Percentiles rank a stretch among this genome's conserved stretches.
Conservation (phyloP, 2,888 invertebrate genomes). For the Heliconius ismenius region DNA sequence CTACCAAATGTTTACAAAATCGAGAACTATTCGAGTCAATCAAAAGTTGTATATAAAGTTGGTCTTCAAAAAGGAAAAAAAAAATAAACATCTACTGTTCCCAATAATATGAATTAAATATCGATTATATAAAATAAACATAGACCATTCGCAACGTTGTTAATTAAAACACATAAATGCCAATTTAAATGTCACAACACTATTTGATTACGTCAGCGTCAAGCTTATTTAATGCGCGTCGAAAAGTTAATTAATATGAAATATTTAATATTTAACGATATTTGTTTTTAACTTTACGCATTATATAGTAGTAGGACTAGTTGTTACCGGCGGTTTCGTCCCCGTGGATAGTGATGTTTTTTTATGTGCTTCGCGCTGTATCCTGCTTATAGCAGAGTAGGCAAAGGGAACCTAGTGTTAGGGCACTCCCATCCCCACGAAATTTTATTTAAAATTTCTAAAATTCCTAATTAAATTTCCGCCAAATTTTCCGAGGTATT, state of each 20-base stretch:
- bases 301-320: background rate
- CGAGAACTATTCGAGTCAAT: too few relatives aligned
- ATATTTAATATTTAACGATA: background rate
- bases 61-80: too few relatives aligned
- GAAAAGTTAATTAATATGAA: slow-evolving; percentile 4
- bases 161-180: slow-evolving; percentile 17
- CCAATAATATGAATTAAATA: background rate
- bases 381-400: too few relatives aligned
- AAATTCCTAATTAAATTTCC: too few relatives aligned
- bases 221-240: background rate
- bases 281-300: background rate
- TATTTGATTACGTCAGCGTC: background rate
- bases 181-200: slow-evolving; percentile 20
- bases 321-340: background rate
- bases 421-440: too few relatives aligned
- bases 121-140: slow-evolving; percentile 11
- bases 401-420: too few relatives aligned
- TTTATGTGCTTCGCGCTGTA: too few relatives aligned
- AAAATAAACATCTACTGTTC: too few relatives aligned
- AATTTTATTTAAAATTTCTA: too few relatives aligned
- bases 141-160: background rate
- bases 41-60: too few relatives aligned
- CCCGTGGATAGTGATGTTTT: background rate
- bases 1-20: too few relatives aligned
- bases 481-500: too few relatives aligned